These are phyloP conservation scores for Tenthredo distinguenda DNA, from an alignment of 2,888 invertebrate genomes.

Conservation along the genomic window DNA sequence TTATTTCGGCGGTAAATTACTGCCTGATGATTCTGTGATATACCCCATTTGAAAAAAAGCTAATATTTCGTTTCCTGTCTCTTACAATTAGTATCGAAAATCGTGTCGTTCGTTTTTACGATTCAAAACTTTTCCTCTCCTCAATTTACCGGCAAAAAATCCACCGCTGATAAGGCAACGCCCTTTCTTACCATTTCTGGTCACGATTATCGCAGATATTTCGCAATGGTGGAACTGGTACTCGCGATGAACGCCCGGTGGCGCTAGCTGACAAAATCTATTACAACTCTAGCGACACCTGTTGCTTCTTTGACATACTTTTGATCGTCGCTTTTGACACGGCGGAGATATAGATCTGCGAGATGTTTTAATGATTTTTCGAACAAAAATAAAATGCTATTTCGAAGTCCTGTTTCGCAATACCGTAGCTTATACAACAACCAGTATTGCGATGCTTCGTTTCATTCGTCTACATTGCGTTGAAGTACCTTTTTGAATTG, in stretches of 20 bases:
- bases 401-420: no score
- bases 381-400: no score
- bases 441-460: no score
- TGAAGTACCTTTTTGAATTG: no score
- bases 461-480: no score
- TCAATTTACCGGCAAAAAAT: background rate
- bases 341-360: background rate
- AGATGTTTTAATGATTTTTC: background rate
- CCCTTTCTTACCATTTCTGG: background rate
- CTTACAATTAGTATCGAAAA: background rate
- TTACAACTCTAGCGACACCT: slow-evolving; percentile 3
- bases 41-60: background rate
- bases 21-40: background rate
- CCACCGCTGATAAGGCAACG: background rate
- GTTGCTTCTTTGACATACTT: slow-evolving; percentile 11
- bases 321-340: background rate
- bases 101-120: background rate
- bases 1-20: background rate
- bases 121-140: background rate
- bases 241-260: background rate
- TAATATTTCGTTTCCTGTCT: background rate
- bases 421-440: no score
- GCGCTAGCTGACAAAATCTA: background rate
- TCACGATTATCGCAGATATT: background rate
- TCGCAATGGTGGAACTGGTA: background rate